Evolutionary conservation across 2,113 vertebrate genomes (phyloP), one percentile per base, ranked within the genome.

Genomic region (Menura novaehollandiae): DNA sequence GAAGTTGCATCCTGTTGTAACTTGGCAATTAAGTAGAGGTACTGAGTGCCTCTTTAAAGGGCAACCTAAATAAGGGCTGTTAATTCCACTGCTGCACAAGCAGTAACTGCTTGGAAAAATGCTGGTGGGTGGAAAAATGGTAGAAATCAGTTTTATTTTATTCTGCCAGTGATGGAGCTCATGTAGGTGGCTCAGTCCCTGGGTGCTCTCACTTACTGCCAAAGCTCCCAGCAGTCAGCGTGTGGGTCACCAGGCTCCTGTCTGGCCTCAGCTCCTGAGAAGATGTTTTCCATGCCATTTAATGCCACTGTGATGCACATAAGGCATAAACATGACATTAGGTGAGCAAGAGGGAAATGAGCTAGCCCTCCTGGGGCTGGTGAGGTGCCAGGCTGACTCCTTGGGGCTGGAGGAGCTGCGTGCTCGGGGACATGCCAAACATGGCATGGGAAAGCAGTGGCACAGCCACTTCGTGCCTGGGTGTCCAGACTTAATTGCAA

Each of bases 241-340:
- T 11, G 18, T 60, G 66, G 27, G 28, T 85, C 55, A 66, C 32
- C 56, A 71, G 0, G 0, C 19, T 60, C 71, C 0, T 0, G 12
- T 49, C 47, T 32, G 26, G 37, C 69, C 47, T 41, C 51, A 55
- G 49, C 63, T 89, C 73, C 77, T 55, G 30, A 66, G 41, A n/a
- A 35, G 46, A 17, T 37, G n/a, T 79, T 75, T 75, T 62, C 66
- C 41, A 22, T 80, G 75, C 22, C 19, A 12, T 74, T 91, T 52
- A 85, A 32, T 41, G 23, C 33, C 64, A 81, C 39, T 6, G 1
- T 39, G 59, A 27, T 69, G 37, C 17, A 24, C 3, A 1, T 23
- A 77, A 73, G 51, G 46, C 78, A 92, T 56, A 37, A 88, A 67
- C 26, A 8, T 28, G 75, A 52, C 41, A 21, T 24, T 28, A 83